Percentiles rank a stretch among this genome's conserved stretches.
Evolutionary conservation across 1,140 invertebrate species (phyloP).

Genomic region (Magallana gigas): DNA sequence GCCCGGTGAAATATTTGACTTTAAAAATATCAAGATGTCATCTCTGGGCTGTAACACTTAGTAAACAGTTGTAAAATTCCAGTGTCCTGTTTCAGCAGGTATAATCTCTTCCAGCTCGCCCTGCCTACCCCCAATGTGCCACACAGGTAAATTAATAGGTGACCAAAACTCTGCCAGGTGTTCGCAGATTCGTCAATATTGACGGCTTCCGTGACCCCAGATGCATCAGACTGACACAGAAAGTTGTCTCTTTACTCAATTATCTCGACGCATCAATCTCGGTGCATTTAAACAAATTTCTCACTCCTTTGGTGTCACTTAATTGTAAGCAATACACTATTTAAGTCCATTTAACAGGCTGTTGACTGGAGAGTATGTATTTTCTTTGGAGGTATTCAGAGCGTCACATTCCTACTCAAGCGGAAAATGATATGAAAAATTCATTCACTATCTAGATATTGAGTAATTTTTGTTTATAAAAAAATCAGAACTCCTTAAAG

Average conservation of each 20-base stretch:
- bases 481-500: background rate
- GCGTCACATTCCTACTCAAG: slow-evolving; percentile 4
- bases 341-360: background rate
- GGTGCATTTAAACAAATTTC: background rate
- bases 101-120: background rate
- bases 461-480: background rate
- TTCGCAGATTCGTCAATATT: background rate
- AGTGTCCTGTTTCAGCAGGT: background rate
- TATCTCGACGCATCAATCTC: background rate
- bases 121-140: background rate
- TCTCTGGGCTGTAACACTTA: background rate
- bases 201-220: background rate
- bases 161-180: background rate
- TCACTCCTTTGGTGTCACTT: background rate
- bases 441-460: background rate
- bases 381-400: background rate
- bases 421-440: slow-evolving; percentile 31
- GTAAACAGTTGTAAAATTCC: background rate
- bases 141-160: slow-evolving; percentile 14
- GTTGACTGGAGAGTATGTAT: background rate
- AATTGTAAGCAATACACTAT: background rate
- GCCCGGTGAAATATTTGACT: slow-evolving; percentile 25
- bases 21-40: slow-evolving; percentile 24
- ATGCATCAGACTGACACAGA: background rate
- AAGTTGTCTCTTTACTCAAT: background rate